These are phyloP conservation scores for Drosophila nr. perissopoda DNA, from an alignment of 2,888 invertebrate species.

Conservation along the genomic window DNA sequence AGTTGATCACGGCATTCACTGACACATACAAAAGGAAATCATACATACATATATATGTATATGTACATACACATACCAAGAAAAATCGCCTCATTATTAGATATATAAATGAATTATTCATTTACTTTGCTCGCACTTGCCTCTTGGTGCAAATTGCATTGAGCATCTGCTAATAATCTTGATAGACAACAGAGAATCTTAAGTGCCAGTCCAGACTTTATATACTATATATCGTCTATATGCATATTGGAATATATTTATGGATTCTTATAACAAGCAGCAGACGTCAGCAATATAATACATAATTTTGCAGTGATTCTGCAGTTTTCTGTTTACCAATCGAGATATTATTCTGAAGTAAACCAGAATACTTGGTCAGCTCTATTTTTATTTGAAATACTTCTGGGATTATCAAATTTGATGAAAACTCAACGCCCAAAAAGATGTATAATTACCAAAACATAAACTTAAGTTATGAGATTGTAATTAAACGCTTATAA, in stretches of 20 bases:
- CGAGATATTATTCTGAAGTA: neutral
- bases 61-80: no score
- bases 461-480: slow-evolving; percentile 34
- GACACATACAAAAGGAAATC: slow-evolving; percentile 11
- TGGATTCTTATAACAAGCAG: slow-evolving; percentile 1
- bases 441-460: slow-evolving; percentile 2
- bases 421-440: neutral
- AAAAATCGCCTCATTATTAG: neutral
- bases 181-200: slow-evolving; percentile 9
- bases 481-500: slow-evolving; percentile 33
- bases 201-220: slow-evolving; percentile 31
- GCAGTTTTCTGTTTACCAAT: neutral
- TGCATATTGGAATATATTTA: neutral
- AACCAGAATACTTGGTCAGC: neutral
- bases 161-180: slow-evolving; percentile 39
- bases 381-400: neutral
- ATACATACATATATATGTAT: neutral
- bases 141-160: neutral
- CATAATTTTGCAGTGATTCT: neutral
- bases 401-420: neutral
- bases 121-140: slow-evolving; percentile 1
- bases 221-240: neutral
- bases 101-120: slow-evolving; percentile 3
- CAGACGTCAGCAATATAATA: neutral
- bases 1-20: slow-evolving; percentile 63